Evolutionary conservation across 2,113 vertebrate species (phyloP).

Genomic region (Triplophysa rosa): DNA sequence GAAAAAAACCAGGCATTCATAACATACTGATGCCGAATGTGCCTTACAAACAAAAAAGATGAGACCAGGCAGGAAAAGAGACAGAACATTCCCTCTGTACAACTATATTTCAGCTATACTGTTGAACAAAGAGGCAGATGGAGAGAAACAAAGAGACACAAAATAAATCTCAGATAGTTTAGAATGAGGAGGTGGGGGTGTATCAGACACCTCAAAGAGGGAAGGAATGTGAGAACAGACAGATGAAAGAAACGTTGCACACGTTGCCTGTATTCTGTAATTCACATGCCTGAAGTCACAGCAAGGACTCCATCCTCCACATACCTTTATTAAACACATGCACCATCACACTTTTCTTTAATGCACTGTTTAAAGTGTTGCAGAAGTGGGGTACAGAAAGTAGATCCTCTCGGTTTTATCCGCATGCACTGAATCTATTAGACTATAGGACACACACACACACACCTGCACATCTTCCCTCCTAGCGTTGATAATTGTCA

Average conservation of each 20-base stretch:
- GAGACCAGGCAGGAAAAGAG: background rate
- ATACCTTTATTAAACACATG: conserved; percentile 19
- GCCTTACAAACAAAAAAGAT: background rate
- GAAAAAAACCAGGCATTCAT: conserved; percentile 4
- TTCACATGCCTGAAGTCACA: conserved; percentile 43
- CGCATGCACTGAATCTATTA: background rate
- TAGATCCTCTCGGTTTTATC: conserved; percentile 6
- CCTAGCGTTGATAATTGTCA: conserved; percentile 10
- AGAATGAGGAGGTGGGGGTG: conserved; percentile 16
- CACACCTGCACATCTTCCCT: conserved; percentile 14
- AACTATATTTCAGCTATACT: conserved; percentile 4
- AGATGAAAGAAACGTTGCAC: conserved; percentile 50
- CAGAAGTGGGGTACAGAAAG: no score
- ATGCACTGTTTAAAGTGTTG: background rate
- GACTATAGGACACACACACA: background rate
- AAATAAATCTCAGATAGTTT: conserved; percentile 33
- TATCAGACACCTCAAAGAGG: conserved; percentile 18
- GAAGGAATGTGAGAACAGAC: conserved; percentile 53
- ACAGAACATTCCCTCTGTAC: background rate
- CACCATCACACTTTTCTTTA: background rate
- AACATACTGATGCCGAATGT: conserved; percentile 3
- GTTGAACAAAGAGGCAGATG: conserved; percentile 42
- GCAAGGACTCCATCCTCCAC: conserved; percentile 13
- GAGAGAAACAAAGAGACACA: conserved; percentile 31
- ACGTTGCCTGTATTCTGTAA: conserved; percentile 42